Percentiles rank a stretch among this genome's conserved stretches.
Evolutionary conservation across 1,140 invertebrate genomes (phyloP).

Genomic region (Paraescarpia echinospica): DNA sequence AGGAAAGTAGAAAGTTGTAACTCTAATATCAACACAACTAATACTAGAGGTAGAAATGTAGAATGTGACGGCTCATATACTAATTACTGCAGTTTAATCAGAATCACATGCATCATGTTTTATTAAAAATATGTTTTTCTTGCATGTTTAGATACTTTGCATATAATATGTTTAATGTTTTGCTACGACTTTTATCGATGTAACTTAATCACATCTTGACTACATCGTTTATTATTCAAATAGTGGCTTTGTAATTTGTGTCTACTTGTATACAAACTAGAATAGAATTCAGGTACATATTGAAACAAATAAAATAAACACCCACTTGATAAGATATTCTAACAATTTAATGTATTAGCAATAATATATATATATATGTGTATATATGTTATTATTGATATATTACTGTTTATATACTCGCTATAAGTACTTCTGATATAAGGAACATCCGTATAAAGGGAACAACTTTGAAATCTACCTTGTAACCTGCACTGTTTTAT

Average conservation of each 20-base stretch:
- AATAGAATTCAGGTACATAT: background rate
- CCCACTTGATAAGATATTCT: background rate
- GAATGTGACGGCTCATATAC: background rate
- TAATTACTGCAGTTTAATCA: too few relatives aligned
- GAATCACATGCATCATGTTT: background rate
- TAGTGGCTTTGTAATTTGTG: background rate
- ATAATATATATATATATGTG: background rate
- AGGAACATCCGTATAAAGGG: too few relatives aligned
- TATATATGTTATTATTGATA: background rate
- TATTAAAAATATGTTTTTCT: background rate
- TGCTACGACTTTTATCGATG: background rate
- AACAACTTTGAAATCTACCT: too few relatives aligned
- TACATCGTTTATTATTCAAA: background rate
- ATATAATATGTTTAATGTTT: background rate
- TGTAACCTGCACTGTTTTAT: too few relatives aligned
- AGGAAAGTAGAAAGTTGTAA: background rate
- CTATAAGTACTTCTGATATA: too few relatives aligned
- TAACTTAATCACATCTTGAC: too few relatives aligned
- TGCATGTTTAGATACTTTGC: too few relatives aligned
- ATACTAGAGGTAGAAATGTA: background rate
- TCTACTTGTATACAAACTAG: background rate
- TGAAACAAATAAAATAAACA: background rate
- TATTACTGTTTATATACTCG: too few relatives aligned
- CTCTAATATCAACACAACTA: background rate
- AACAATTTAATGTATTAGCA: background rate